A percentile compares a stretch with the other conserved stretches of the same genome.
phyloP scores from a whole-genome alignment of 1,140 invertebrate genomes.

The Whitmania pigra region DNA sequence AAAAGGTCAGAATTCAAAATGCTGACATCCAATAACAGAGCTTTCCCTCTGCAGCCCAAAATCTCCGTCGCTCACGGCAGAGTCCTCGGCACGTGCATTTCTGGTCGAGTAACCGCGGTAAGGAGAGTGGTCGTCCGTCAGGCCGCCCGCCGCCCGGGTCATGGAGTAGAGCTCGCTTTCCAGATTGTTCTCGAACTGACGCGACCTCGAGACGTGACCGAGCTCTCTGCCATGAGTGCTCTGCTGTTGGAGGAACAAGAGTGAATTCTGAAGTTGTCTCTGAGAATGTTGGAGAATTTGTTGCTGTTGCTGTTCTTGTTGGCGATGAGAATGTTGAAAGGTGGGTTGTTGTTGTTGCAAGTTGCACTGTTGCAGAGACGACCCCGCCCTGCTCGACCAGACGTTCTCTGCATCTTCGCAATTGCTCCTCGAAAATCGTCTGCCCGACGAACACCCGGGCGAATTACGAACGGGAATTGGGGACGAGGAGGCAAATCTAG shows the following conservation, averaged over 20 bases:
- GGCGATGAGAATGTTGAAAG: not conserved
- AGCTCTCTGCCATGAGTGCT: no score
- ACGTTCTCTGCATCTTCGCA: not conserved
- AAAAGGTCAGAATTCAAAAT: constrained; percentile 2
- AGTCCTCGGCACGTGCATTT: no score
- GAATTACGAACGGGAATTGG: not conserved
- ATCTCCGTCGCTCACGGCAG: no score
- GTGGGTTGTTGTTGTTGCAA: not conserved
- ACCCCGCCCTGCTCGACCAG: not conserved
- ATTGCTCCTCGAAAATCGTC: not conserved
- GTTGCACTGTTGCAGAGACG: not conserved
- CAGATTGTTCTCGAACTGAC: not conserved
- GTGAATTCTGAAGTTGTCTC: constrained; percentile 63
- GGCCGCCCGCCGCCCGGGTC: not conserved
- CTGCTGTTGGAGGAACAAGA: not conserved
- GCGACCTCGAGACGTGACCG: no score
- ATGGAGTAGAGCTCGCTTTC: not conserved
- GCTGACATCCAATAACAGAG: not conserved
- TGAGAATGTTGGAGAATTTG: constrained; percentile 53
- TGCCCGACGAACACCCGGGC: not conserved
- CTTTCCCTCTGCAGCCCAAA: no score
- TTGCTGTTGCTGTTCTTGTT: constrained; percentile 38
- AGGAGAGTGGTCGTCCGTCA: not conserved
- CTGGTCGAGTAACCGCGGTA: no score
- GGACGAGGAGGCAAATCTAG: not conserved